Evolutionary conservation across 2,797 vertebrate genomes (phyloP).

Genomic region (Hyperoplus immaculatus): DNA sequence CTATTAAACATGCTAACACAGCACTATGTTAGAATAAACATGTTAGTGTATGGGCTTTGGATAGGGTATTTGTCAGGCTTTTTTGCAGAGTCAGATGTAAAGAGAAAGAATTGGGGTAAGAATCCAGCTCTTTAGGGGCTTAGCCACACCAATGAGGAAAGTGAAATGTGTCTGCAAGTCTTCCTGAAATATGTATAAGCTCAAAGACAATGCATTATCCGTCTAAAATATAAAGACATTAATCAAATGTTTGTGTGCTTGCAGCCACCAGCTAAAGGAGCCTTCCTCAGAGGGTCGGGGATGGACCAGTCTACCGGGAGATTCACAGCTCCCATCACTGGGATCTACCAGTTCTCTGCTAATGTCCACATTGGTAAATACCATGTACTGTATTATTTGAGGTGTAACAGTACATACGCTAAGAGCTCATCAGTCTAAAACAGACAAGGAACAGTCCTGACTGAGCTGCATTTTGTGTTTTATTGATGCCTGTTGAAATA

Average conservation of each 20-base stretch:
- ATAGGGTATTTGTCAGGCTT: conserved; percentile 9
- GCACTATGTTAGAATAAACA: conserved; percentile 17
- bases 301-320: conserved; percentile 92
- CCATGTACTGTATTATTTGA: conserved; percentile 11
- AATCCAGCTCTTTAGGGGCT: background rate
- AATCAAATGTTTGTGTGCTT: conserved; percentile 25
- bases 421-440: conserved; percentile 16
- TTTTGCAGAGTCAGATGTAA: conserved; percentile 35
- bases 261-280: conserved; percentile 93
- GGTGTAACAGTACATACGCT: background rate
- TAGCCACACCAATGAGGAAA: background rate
- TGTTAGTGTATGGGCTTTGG: conserved; percentile 16
- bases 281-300: conserved; percentile 92
- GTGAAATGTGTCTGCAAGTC: background rate
- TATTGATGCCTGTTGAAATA: background rate
- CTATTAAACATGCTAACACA: conserved; percentile 57
- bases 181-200: background rate
- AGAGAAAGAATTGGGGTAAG: conserved; percentile 6
- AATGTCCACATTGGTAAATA: conserved; percentile 93
- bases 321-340: conserved; percentile 92
- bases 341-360: conserved; percentile 97
- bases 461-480: background rate
- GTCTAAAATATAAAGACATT: background rate
- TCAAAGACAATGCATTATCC: background rate
- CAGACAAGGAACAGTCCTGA: background rate